Evolutionary conservation across 2,888 invertebrate genomes (phyloP), one percentile per base, ranked within the genome.

Genomic region (Coleophora deauratella): DNA sequence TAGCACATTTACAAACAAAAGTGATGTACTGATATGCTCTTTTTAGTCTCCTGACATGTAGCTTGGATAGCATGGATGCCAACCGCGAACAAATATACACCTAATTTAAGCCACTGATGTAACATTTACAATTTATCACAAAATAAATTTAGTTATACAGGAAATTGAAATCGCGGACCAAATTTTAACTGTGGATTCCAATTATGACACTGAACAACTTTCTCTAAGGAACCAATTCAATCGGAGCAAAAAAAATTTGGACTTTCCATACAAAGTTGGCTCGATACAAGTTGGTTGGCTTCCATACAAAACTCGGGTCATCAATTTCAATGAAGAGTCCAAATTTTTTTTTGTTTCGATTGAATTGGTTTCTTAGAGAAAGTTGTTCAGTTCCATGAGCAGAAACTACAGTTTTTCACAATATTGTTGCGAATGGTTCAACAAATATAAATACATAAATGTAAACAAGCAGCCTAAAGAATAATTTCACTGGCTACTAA

Each of bases 81-180:
- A 57, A 53, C 58, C 50, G 57, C 61, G 49, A 58, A 69, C 65
- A 62, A 72, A 67, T 72, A 64, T 69, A 72, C 74, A 72, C 65
- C 69, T 72, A 72, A 66, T 54, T 65, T 74, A 73, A 73, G 72
- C 70, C 73, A 69, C 65, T 69, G 62, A 70, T 72, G 55, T 65
- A 68, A 71, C 67, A 69, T 72, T 70, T 74, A 74, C 72, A 76
- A 63, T 68, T 57, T 47, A 52, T 57, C 21, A 21, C 21, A 57
- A 68, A 57, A 62, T 63, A 69, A 66, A 60, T 62, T 58, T 63
- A 60, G 55, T 54, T 66, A 62, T 58, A 64, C n/a, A n/a, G n/a
- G n/a, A n/a, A n/a, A n/a, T n/a, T n/a, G n/a, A n/a, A n/a, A n/a
- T n/a, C n/a, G n/a, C n/a, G n/a, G n/a, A n/a, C n/a, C n/a, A n/a